Conservation (phyloP, 2,797 vertebrate genomes). For the Crenuchus spilurus region DNA sequence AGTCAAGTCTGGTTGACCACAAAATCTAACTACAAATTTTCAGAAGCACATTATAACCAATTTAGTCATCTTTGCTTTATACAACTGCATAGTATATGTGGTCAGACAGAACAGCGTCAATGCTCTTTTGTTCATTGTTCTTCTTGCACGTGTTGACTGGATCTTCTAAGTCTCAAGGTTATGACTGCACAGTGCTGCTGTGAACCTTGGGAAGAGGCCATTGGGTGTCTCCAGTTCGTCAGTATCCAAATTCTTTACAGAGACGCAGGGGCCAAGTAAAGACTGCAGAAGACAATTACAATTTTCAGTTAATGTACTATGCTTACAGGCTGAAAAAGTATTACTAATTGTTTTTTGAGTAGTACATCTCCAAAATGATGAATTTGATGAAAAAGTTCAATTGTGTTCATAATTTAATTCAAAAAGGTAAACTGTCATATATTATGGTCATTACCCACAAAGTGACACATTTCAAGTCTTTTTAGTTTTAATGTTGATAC, state of each 20-base stretch:
- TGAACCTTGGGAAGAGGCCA: constrained; percentile 67
- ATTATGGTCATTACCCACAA: too few relatives aligned
- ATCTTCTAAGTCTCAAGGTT: constrained; percentile 70
- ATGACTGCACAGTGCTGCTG: constrained; percentile 49
- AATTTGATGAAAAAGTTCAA: too few relatives aligned
- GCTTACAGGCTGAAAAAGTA: too few relatives aligned
- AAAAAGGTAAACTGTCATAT: too few relatives aligned
- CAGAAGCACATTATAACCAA: too few relatives aligned
- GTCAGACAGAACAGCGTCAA: background rate
- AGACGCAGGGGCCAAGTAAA: background rate
- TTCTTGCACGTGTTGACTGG: constrained; percentile 70
- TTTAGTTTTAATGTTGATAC: too few relatives aligned
- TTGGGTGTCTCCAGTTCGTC: constrained; percentile 10
- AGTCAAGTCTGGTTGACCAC: background rate
- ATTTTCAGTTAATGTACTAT: too few relatives aligned
- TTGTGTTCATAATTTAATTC: too few relatives aligned
- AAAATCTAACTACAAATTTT: background rate
- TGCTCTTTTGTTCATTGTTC: constrained; percentile 66
- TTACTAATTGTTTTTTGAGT: too few relatives aligned
- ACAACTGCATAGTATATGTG: background rate
- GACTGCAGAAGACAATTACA: background rate
- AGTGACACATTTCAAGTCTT: too few relatives aligned
- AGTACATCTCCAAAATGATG: too few relatives aligned
- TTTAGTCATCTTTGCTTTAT: background rate
- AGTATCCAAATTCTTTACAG: constrained; percentile 3